Conservation (phyloP, 1,140 invertebrate species). For the Dendrolimus punctatus region DNA sequence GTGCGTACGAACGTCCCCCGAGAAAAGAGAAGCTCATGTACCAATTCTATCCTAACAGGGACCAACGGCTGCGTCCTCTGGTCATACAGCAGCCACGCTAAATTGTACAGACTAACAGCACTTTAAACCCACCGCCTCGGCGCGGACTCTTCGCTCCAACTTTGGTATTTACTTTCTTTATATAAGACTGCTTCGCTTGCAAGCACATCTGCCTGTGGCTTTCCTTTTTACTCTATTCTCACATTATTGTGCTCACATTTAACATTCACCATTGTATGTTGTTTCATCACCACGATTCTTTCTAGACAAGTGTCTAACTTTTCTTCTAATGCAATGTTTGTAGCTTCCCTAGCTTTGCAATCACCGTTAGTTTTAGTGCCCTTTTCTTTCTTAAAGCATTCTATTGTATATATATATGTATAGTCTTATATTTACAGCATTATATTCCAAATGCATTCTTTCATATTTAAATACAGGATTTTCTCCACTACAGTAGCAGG, state of each 20-base stretch:
- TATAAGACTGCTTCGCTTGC: slow-evolving; percentile 56
- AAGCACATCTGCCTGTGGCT: slow-evolving; percentile 42
- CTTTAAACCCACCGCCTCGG: slow-evolving; percentile 40
- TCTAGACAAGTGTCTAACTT: neutral
- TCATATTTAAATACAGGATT: too few relatives aligned
- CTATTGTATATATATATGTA: too few relatives aligned
- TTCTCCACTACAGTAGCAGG: too few relatives aligned
- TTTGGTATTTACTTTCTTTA: slow-evolving; percentile 61
- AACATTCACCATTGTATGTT: slow-evolving; percentile 7
- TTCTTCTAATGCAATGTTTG: slow-evolving; percentile 8
- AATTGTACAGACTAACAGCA: slow-evolving; percentile 55
- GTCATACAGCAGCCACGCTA: slow-evolving; percentile 68
- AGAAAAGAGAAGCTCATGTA: slow-evolving; percentile 68
- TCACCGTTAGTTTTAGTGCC: slow-evolving; percentile 13
- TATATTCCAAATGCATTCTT: too few relatives aligned
- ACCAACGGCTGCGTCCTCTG: slow-evolving; percentile 52
- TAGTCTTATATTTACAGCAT: too few relatives aligned
- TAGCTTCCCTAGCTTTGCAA: slow-evolving; percentile 37
- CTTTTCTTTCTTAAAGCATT: too few relatives aligned
- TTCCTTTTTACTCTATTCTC: slow-evolving; percentile 22
- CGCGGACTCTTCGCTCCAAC: slow-evolving; percentile 56
- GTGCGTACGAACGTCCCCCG: slow-evolving; percentile 74
- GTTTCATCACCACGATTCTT: neutral
- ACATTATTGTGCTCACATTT: slow-evolving; percentile 19
- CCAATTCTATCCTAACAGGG: slow-evolving; percentile 67